Evolutionary conservation across 1,140 invertebrate genomes (phyloP).

Genomic region (Atta texana): DNA sequence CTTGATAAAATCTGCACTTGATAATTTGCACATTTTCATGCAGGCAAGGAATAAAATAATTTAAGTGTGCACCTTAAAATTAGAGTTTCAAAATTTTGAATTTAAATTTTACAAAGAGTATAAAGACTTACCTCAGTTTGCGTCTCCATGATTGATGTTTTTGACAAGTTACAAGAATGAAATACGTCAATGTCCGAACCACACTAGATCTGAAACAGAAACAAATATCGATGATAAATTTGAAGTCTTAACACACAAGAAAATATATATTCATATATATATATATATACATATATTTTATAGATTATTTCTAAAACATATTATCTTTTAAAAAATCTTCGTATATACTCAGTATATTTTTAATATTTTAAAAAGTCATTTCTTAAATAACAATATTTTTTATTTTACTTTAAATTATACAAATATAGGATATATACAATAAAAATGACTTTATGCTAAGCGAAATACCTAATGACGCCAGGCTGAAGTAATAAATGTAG

Average conservation of each 20-base stretch:
- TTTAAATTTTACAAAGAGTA: conserved; percentile 2
- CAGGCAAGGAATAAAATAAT: not conserved
- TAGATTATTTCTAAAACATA: not conserved
- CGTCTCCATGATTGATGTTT: conserved; percentile 44
- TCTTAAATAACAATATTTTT: not conserved
- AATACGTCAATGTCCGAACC: conserved; percentile 15
- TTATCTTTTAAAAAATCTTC: not conserved
- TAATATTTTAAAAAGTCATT: not conserved
- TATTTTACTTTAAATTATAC: conserved; percentile 8
- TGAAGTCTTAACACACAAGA: not conserved
- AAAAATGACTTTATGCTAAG: not conserved
- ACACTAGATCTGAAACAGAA: conserved; percentile 17
- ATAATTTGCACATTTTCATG: conserved; percentile 1
- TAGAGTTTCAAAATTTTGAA: not conserved
- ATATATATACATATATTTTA: not conserved
- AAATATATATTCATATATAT: not conserved
- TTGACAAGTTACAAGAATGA: conserved; percentile 30
- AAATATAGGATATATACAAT: not conserved
- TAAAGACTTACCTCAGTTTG: conserved; percentile 22
- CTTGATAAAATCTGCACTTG: not conserved
- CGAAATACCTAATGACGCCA: conserved; percentile 13
- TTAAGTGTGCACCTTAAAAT: not conserved
- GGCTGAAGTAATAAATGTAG: conserved; percentile 43
- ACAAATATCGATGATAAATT: conserved; percentile 25
- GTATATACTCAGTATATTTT: too few species aligned